phyloP scores from a whole-genome alignment of 1,140 invertebrate species.

The Bombus difficillimus region DNA sequence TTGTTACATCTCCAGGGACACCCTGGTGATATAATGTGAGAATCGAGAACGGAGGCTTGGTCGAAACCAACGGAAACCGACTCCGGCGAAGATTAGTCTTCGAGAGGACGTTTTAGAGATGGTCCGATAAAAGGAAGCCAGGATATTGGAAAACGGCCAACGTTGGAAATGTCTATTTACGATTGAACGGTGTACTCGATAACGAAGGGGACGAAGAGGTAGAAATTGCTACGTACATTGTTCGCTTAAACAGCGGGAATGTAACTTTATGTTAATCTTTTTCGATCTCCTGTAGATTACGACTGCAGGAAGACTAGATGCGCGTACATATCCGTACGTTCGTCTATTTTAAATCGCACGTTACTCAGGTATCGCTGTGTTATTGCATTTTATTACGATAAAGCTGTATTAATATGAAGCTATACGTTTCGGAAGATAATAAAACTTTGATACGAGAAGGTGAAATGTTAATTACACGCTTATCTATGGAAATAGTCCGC shows the following conservation, averaged over 20 bases:
- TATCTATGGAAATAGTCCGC: too few species aligned
- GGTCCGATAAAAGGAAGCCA: background rate
- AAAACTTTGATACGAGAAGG: too few species aligned
- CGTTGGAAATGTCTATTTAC: background rate
- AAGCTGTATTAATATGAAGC: too few species aligned
- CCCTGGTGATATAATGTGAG: constrained; percentile 79
- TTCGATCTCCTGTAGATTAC: too few species aligned
- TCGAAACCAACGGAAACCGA: constrained; percentile 7
- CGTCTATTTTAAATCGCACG: too few species aligned
- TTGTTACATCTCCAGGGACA: constrained; percentile 73
- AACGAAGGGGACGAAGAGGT: background rate
- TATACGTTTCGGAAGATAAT: too few species aligned
- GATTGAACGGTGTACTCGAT: background rate
- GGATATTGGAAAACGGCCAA: background rate
- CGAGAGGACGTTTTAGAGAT: background rate
- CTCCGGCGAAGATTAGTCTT: background rate
- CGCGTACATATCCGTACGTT: too few species aligned
- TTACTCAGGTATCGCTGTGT: too few species aligned
- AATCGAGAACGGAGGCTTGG: constrained; percentile 64
- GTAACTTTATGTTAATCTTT: background rate
- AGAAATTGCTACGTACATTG: background rate
- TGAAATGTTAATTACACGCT: too few species aligned
- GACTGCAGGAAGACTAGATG: too few species aligned
- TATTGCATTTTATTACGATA: too few species aligned
- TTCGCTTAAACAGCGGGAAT: rapidly evolving